phyloP scores from a whole-genome alignment of 2,113 vertebrate species.

The Stercorarius parasiticus region DNA sequence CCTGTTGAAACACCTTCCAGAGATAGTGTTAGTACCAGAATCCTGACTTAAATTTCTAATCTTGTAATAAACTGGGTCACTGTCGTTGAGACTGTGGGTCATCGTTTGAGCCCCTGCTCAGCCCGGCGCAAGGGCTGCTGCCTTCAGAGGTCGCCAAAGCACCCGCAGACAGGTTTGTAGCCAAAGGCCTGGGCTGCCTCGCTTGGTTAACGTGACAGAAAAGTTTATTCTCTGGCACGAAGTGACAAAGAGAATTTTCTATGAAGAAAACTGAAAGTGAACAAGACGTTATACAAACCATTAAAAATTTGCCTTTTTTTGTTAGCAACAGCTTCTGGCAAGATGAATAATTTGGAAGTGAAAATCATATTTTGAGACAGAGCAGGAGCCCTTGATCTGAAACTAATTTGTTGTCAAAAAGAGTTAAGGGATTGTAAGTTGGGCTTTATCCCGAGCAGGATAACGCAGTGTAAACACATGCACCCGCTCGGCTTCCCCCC shows the following conservation, averaged over 20 bases:
- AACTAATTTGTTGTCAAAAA: slow-evolving; percentile 76
- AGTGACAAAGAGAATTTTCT: slow-evolving; percentile 63
- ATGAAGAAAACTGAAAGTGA: slow-evolving; percentile 23
- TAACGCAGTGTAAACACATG: background rate
- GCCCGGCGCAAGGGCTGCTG: background rate
- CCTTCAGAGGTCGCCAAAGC: accelerated
- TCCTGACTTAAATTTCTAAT: background rate
- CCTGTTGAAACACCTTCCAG: background rate
- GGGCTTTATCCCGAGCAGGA: background rate
- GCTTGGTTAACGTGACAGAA: background rate
- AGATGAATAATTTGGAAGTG: slow-evolving; percentile 65
- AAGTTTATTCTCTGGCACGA: background rate
- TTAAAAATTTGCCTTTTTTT: slow-evolving; percentile 47
- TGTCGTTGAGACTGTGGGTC: accelerated
- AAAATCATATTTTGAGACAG: slow-evolving; percentile 64
- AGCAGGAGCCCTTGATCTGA: slow-evolving; percentile 69
- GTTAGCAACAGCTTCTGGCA: slow-evolving; percentile 57
- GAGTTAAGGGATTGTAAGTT: slow-evolving; percentile 17
- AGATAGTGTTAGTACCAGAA: background rate
- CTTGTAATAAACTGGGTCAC: accelerated
- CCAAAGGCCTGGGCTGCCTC: background rate
- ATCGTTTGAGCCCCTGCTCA: accelerated
- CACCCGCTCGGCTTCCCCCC: background rate
- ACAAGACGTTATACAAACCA: slow-evolving; percentile 39
- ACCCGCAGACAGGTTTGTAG: background rate